Percentiles rank a stretch among this genome's conserved stretches.
phyloP scores from a whole-genome alignment of 2,797 vertebrate species.

The Discoglossus pictus region DNA sequence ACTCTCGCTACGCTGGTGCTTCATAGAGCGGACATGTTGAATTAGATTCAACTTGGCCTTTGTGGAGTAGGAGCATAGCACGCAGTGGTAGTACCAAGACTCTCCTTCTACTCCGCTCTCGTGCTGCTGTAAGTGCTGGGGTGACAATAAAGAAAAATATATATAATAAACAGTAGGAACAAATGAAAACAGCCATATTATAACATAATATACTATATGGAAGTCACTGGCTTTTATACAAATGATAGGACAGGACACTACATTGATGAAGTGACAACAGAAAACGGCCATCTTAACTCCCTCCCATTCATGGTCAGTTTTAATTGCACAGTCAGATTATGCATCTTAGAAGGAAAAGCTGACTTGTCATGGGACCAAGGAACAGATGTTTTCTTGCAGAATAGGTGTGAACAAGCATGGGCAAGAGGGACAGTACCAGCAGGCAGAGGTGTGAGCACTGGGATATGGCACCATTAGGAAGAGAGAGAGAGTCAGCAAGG shows the following conservation, averaged over 20 bases:
- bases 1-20: conserved; percentile 96
- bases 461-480: too few species aligned
- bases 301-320: neutral
- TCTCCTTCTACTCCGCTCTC: conserved; percentile 92
- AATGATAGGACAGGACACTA: too few species aligned
- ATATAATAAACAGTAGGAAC: too few species aligned
- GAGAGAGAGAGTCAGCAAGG: too few species aligned
- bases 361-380: neutral
- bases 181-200: too few species aligned
- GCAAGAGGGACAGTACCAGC: too few species aligned
- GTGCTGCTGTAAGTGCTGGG: conserved; percentile 96
- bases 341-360: neutral
- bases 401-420: conserved; percentile 1
- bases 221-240: too few species aligned
- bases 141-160: conserved; percentile 49
- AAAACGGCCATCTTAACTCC: too few species aligned
- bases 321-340: neutral
- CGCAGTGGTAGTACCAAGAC: conserved; percentile 95
- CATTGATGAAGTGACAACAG: too few species aligned
- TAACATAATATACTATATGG: too few species aligned
- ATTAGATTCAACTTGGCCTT: conserved; percentile 99
- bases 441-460: too few species aligned
- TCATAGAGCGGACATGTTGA: conserved; percentile 98
- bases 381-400: conserved; percentile 1
- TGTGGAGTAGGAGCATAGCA: conserved; percentile 96